Percentiles rank a stretch among this genome's conserved stretches.
These are phyloP conservation scores for Carposina sasakii DNA, from an alignment of 1,140 invertebrate species.

Conservation along the genomic window DNA sequence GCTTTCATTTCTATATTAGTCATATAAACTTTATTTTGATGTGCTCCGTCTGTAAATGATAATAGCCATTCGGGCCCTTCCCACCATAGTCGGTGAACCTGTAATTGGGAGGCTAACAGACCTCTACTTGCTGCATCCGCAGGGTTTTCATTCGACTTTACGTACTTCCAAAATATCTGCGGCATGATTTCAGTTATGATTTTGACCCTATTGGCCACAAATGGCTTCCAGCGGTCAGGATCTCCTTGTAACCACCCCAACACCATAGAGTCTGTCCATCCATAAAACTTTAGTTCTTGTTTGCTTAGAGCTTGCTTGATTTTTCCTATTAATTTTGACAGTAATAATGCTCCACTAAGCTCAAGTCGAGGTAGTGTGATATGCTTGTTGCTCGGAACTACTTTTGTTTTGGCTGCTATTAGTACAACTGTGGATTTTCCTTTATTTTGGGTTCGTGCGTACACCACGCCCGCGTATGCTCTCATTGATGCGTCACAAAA, in stretches of 20 bases:
- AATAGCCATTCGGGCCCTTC: conserved; percentile 26
- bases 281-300: conserved; percentile 2
- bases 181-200: conserved; percentile 26
- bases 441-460: conserved; percentile 20
- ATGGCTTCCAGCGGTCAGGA: conserved; percentile 19
- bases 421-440: conserved; percentile 25
- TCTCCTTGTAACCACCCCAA: conserved; percentile 31
- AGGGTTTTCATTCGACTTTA: conserved; percentile 31
- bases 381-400: conserved; percentile 40
- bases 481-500: conserved; percentile 2
- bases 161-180: conserved; percentile 6
- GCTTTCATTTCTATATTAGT: too few relatives aligned
- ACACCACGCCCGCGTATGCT: conserved; percentile 20
- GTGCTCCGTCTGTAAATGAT: not conserved
- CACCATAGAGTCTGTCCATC: conserved; percentile 41
- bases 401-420: conserved; percentile 41
- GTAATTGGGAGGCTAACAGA: conserved; percentile 20
- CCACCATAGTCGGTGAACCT: conserved; percentile 36
- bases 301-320: not conserved
- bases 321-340: conserved; percentile 16
- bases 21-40: too few relatives aligned
- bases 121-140: conserved; percentile 41
- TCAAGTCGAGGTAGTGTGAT: conserved; percentile 38
- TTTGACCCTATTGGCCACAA: not conserved
- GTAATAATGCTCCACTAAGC: conserved; percentile 32